phyloP scores from a whole-genome alignment of 2,797 vertebrate species.

The Pseudochaenichthys georgianus region DNA sequence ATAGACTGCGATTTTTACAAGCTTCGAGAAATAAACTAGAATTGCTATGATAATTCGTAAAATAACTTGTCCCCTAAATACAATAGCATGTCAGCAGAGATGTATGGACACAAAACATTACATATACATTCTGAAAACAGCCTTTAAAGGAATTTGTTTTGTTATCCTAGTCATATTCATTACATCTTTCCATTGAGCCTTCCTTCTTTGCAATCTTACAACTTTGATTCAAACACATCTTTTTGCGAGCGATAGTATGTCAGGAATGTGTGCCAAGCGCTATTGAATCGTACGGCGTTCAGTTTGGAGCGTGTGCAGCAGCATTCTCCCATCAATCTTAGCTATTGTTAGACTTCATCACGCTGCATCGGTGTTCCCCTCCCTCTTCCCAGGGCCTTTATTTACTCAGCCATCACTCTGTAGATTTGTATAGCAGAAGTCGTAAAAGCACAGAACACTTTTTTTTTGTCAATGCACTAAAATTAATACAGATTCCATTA shows the following conservation, averaged over 20 bases:
- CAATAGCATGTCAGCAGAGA: neutral
- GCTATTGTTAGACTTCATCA: slow-evolving; percentile 65
- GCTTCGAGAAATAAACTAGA: neutral
- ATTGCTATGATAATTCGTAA: neutral
- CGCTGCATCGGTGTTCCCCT: slow-evolving; percentile 13
- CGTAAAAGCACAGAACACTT: neutral
- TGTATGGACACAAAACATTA: no score
- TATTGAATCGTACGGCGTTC: slow-evolving; percentile 61
- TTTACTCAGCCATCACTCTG: slow-evolving; percentile 12
- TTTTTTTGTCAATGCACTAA: neutral
- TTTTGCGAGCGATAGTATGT: slow-evolving; percentile 71
- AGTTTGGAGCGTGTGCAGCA: slow-evolving; percentile 58
- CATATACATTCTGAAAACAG: neutral
- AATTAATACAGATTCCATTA: neutral
- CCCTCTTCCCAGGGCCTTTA: slow-evolving; percentile 27
- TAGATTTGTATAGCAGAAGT: slow-evolving; percentile 16
- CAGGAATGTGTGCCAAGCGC: slow-evolving; percentile 76
- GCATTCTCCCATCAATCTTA: slow-evolving; percentile 62
- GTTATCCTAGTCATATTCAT: neutral
- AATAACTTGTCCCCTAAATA: neutral
- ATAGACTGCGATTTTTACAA: neutral
- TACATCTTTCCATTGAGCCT: neutral
- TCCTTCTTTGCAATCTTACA: neutral
- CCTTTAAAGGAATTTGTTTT: neutral
- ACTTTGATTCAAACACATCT: slow-evolving; percentile 35